phyloP scores from a whole-genome alignment of 1,140 invertebrate genomes.

The Bombus breviceps region DNA sequence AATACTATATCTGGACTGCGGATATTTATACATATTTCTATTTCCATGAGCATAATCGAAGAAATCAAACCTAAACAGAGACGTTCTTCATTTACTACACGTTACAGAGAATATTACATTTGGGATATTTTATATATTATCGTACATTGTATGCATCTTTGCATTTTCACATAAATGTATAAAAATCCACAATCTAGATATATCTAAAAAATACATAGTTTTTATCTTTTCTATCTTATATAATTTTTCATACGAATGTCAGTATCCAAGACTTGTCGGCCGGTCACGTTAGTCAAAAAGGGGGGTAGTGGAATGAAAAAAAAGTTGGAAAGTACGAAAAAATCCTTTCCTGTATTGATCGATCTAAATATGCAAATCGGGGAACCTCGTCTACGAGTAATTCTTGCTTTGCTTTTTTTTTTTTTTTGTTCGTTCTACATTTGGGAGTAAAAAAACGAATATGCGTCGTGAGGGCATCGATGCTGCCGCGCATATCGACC shows the following conservation, averaged over 20 bases:
- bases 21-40: neutral
- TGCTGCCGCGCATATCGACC: neutral
- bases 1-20: neutral
- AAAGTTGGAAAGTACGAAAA: slow-evolving; percentile 57
- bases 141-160: no score
- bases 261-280: neutral
- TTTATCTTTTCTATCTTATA: neutral
- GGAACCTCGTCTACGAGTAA: slow-evolving; percentile 43
- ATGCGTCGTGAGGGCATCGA: slow-evolving; percentile 39
- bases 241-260: neutral
- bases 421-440: slow-evolving; percentile 32
- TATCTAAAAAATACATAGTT: neutral
- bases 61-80: neutral
- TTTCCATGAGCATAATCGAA: neutral
- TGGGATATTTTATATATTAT: neutral
- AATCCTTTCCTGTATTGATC: slow-evolving; percentile 58
- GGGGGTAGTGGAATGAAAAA: slow-evolving; percentile 47
- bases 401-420: slow-evolving; percentile 4
- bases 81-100: neutral
- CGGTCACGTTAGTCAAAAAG: slow-evolving; percentile 10
- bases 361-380: slow-evolving; percentile 45
- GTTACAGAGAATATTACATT: neutral
- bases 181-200: neutral
- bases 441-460: slow-evolving; percentile 18
- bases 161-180: neutral